A percentile compares a stretch with the other conserved stretches of the same genome.
phyloP scores from a whole-genome alignment of 1,140 invertebrate species.

The Lysiphlebus fabarum region DNA sequence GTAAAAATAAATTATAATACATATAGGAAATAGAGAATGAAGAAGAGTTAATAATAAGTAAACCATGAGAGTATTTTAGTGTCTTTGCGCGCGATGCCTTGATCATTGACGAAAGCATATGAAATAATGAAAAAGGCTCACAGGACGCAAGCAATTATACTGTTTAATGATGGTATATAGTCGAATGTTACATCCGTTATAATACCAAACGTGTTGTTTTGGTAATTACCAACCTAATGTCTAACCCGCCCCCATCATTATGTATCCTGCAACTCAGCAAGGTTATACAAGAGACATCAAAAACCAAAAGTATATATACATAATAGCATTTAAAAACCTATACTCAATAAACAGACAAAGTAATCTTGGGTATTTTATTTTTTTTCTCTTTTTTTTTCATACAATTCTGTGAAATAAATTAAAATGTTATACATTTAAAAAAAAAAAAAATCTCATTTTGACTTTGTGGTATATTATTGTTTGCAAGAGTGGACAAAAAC shows the following conservation, averaged over 20 bases:
- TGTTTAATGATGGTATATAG: conserved; percentile 44
- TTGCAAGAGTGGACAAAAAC: too few species aligned
- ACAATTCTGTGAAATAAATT: too few species aligned
- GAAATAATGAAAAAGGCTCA: conserved; percentile 35
- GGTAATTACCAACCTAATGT: conserved; percentile 42
- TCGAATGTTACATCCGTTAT: conserved; percentile 42
- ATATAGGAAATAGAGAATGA: neutral
- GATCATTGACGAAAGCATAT: conserved; percentile 1
- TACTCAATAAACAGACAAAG: too few species aligned
- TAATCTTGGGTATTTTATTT: too few species aligned
- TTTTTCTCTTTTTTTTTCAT: too few species aligned
- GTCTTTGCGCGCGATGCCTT: neutral
- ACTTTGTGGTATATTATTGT: too few species aligned
- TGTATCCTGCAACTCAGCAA: neutral
- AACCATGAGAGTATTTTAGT: conserved; percentile 10
- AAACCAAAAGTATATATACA: conserved; percentile 12
- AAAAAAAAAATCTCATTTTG: too few species aligned
- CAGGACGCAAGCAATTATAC: conserved; percentile 46
- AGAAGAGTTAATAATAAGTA: neutral
- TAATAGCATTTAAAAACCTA: neutral
- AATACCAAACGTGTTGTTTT: conserved; percentile 35
- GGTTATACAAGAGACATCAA: neutral
- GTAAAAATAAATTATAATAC: neutral
- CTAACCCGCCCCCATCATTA: conserved; percentile 27
- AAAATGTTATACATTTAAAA: too few species aligned